Base-by-base conservation (phyloP, 2,113 vertebrate genomes). In the Forbesichthys agassizii region DNA sequence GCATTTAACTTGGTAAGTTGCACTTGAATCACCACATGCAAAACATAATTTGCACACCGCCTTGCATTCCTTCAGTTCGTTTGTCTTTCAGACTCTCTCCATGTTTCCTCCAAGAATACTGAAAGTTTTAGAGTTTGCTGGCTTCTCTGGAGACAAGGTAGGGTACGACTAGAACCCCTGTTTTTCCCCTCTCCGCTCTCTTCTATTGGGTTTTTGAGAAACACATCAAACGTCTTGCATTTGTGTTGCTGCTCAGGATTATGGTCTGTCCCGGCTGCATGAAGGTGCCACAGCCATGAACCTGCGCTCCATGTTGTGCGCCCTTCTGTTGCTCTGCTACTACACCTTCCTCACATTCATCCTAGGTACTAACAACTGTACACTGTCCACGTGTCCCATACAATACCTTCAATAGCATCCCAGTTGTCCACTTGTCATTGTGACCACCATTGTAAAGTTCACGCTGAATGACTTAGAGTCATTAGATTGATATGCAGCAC, bases 71-170 rank as follows among this genome's bases (percentile, higher is more conserved):
- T 77, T 9, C 60, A 14, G 46, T 11, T 33, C 46, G 10, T 75
- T 78, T 56, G 68, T 1, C 78, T 70, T 66, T n/a, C 82, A 95
- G 94, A 92, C 93, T 0, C 90, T 95, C 7, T 94, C 93, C 11
- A 79, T 95, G 9, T 94, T 95, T 64, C 94, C 94, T 68, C 86
- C 93, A 0, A 86, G 93, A 70, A 89, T 95, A 70, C 89, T 95
- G 36, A 92, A 89, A 69, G 69, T 95, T 42, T 72, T 95, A 79
- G 93, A 95, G 80, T 95, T 95, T 69, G 93, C 93, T 1, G 94
- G 94, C 7, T 94, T 95, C 78, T 94, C 93, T 7, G 93, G 94
- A 54, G 92, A 94, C 81, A 95, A 95, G 93, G 93, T 94, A 70
- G 3, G 20, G 3, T 2, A 14, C 3, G 7, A 52, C 3, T 64